Evolutionary conservation across 2,113 vertebrate genomes (phyloP).

Genomic region (Tetrao urogallus): DNA sequence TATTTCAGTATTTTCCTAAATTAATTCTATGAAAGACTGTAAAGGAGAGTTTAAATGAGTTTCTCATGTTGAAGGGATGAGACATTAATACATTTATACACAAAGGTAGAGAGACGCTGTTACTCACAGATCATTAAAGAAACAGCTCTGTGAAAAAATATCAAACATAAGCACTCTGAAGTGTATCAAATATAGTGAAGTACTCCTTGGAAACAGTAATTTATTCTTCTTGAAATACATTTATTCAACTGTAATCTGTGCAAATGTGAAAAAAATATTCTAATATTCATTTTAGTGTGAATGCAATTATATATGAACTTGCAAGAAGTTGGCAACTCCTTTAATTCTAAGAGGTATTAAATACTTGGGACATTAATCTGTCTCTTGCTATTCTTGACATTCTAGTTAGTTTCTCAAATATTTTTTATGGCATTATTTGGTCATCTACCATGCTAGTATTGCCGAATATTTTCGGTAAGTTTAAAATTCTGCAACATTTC

Average conservation of each 20-base stretch:
- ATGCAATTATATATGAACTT: neutral
- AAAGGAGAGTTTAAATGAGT: neutral
- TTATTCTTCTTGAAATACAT: neutral
- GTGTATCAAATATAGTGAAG: neutral
- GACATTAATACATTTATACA: neutral
- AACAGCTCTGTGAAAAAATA: neutral
- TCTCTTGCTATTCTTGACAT: neutral
- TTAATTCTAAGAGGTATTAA: conserved; percentile 10
- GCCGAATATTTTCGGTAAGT: neutral
- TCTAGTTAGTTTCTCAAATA: conserved; percentile 34
- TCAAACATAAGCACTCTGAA: neutral
- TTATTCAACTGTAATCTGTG: neutral
- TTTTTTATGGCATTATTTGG: conserved; percentile 19
- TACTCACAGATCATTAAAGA: neutral
- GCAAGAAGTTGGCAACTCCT: neutral
- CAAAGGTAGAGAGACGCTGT: neutral
- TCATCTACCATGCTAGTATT: neutral
- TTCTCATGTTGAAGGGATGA: neutral
- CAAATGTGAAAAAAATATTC: neutral
- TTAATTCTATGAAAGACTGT: neutral
- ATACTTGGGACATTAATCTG: neutral
- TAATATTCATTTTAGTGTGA: neutral
- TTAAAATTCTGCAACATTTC: neutral
- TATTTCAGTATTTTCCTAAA: neutral
- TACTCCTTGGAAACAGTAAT: neutral